These are phyloP conservation scores for Periparus ater DNA, from an alignment of 2,797 vertebrate genomes.

Conservation along the genomic window DNA sequence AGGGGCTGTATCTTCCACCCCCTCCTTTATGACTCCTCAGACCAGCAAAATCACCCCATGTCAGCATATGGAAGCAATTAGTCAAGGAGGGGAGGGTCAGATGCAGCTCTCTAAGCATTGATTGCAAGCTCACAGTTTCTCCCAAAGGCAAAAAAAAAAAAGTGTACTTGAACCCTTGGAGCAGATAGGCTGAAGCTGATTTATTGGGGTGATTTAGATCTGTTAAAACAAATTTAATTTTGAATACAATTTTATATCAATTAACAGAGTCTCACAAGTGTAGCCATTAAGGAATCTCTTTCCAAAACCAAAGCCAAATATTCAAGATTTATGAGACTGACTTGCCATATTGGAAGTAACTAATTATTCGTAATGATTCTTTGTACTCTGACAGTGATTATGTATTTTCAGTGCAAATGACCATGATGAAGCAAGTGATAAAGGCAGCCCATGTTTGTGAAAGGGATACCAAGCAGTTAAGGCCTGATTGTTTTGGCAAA, in stretches of 20 bases:
- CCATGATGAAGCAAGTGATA: conserved; percentile 22
- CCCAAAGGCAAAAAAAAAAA: neutral
- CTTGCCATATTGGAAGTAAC: conserved; percentile 42
- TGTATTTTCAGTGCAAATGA: conserved; percentile 34
- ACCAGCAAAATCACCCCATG: neutral
- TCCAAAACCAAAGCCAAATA: conserved; percentile 52
- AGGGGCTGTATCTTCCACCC: rapidly evolving
- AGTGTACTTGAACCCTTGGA: neutral
- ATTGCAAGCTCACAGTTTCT: neutral
- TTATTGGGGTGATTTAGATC: conserved; percentile 56
- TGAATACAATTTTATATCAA: conserved; percentile 64
- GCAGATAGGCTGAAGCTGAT: conserved; percentile 35
- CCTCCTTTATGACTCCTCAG: neutral
- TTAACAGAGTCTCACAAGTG: conserved; percentile 56
- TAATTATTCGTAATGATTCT: conserved; percentile 44
- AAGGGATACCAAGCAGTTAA: conserved; percentile 1
- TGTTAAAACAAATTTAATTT: conserved; percentile 61
- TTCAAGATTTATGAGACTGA: conserved; percentile 51
- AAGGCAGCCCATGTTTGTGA: conserved; percentile 21
- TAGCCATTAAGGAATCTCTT: conserved; percentile 48
- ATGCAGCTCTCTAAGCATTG: neutral
- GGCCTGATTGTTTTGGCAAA: neutral
- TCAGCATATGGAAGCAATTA: neutral
- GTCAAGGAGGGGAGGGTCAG: neutral
- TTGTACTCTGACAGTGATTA: conserved; percentile 53